Base-by-base conservation (phyloP, 1,140 invertebrate genomes). In the Hydropsyche tenuis region DNA sequence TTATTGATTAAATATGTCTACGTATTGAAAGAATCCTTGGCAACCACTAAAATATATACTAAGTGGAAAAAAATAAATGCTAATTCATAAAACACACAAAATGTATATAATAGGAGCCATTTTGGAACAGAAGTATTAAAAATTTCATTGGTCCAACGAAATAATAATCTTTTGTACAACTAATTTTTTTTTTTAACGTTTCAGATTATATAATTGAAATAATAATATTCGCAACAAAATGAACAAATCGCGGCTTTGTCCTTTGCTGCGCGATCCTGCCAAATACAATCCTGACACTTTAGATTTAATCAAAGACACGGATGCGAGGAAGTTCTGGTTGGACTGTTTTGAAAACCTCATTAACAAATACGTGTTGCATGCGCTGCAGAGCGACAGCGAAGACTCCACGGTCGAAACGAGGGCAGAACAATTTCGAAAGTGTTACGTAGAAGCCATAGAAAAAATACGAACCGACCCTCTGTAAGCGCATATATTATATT, bases 321-420 rank as follows among this genome's bases (percentile, higher is more conserved):
- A 94, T 82, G 96, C 96, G 18, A 88, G 95, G 78, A 89, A 92
- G 75, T 98, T 98, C 84, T 99, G 97, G 97, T 85, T 98, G 56
- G 86, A 91, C 66, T 97, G 95, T 81, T 94, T 98, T 80, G 91
- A 95, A 81, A 90, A 94, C 78, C 90, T 94, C 56, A 87, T 92
- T 11, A 87, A 90, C 68, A 93, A 92, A 82, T 91, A 91, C 85
- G 88, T 91, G 63, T 87, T 88, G 78, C 89, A 87, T 82, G 94
- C 94, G n/a, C 88, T 93, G 60, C 86, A 86, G 53, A 96, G 93
- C 81, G 94, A 93, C 82, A 81, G 86, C 0, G 86, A 92, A 70
- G 90, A 91, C 79, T 85, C 87, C 6, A 92, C 92, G 74, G 94
- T 93, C 43, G 86, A 87, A 80, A 89, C 91, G 78, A 86, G 96